Conservation (phyloP, 2,113 vertebrate genomes). For the Chaetodon auriga region DNA sequence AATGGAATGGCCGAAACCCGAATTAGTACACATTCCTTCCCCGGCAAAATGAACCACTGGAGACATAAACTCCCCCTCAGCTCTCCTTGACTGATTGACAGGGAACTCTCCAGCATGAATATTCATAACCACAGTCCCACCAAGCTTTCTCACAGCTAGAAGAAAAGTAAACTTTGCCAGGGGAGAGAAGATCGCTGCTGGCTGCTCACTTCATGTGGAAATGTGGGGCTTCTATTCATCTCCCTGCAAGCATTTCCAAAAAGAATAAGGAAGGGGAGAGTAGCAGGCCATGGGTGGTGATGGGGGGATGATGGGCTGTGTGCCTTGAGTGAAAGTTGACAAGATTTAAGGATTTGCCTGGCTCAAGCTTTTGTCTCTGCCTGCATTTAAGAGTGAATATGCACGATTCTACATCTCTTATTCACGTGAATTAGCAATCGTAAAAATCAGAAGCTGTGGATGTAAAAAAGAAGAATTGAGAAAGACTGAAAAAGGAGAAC, state of each 20-base stretch:
- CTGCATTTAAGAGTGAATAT: conserved; percentile 59
- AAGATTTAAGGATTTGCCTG: conserved; percentile 80
- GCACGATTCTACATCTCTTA: conserved; percentile 50
- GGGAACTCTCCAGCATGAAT: conserved; percentile 78
- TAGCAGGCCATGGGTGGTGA: conserved; percentile 46
- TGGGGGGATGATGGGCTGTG: conserved; percentile 2
- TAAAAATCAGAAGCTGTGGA: conserved; percentile 9
- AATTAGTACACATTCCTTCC: conserved; percentile 43
- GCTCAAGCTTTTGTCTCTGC: conserved; percentile 71
- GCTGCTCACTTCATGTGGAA: conserved; percentile 82
- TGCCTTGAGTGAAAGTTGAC: conserved; percentile 73
- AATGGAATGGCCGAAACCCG: conserved; percentile 2
- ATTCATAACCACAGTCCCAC: conserved; percentile 78
- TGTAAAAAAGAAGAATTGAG: neutral
- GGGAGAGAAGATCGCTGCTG: conserved; percentile 73
- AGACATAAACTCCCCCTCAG: conserved; percentile 49
- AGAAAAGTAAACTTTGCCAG: conserved; percentile 79
- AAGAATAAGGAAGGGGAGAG: conserved; percentile 61
- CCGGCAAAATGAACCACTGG: conserved; percentile 34
- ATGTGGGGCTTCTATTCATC: conserved; percentile 79
- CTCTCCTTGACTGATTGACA: conserved; percentile 76
- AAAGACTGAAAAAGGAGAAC: conserved; percentile 8
- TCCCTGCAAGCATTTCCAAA: conserved; percentile 63
- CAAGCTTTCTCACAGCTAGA: conserved; percentile 84
- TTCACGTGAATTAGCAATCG: conserved; percentile 59